Base-by-base conservation (phyloP, 2,113 vertebrate species). In the Amphiprion percula region DNA sequence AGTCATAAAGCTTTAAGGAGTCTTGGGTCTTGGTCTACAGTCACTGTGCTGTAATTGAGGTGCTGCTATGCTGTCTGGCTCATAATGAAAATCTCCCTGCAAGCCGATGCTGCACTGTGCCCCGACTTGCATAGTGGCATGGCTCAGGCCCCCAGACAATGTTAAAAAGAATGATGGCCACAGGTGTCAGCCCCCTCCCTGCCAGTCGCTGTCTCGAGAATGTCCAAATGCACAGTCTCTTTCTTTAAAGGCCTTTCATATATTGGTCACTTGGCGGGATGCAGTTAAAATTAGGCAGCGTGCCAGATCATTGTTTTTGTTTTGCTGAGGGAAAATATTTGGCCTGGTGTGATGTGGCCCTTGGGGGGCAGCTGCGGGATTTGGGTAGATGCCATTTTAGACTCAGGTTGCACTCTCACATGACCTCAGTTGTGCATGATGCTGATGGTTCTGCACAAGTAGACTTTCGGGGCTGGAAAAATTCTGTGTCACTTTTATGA, bases 371-470 rank as follows among this genome's bases (percentile, higher is more conserved):
- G 92, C 91, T 93, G 88, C 54, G 46, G 81, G 83, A 88, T 88
- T 79, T 86, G 84, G 74, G 61, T 65, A 33, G 82, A 88, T 90
- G 87, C 85, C 91, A 90, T 85, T 93, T 92, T 71, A 71, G 80
- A 90, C 81, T 94, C 91, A 84, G 83, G 82, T 94, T 94, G 85
- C 91, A 85, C 77, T 92, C 89, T 92, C 88, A 87, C 93, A 92
- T 91, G 93, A 94, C 90, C 88, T 86, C 50, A 61, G 83, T 58
- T 82, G 78, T 81, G 80, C 74, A 69, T 15, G 66, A 87, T 55
- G 83, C 78, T 56, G 66, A 87, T 55, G 83, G 80, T 59, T 39
- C 76, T 11, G 15, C 83, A 84, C 83, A 90, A 90, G 89, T 89
- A 88, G 84, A 84, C 82, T 64, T 83, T 83, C 86, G 53, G 80